phyloP scores from a whole-genome alignment of 2,113 vertebrate genomes.

The Dascyllus trimaculatus region DNA sequence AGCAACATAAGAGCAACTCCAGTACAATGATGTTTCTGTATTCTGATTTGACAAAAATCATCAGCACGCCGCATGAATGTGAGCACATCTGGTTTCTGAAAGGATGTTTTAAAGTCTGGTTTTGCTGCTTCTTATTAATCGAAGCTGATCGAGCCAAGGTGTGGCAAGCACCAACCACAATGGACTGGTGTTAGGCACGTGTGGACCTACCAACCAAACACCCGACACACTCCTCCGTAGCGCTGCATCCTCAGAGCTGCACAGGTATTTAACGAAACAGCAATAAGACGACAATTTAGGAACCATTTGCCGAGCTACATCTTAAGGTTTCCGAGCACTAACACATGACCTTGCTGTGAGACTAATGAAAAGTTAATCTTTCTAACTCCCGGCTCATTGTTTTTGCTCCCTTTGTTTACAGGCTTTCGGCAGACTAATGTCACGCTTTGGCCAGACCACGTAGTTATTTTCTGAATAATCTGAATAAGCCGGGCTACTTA shows the following conservation, averaged over 20 bases:
- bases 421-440: conserved; percentile 3
- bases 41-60: background rate
- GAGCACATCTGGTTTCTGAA: too few species aligned
- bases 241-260: background rate
- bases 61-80: too few species aligned
- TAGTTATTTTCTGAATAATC: conserved; percentile 29
- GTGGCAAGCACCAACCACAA: background rate
- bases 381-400: background rate
- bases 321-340: background rate
- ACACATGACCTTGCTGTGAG: background rate
- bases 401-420: conserved; percentile 6
- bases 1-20: too few species aligned
- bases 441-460: conserved; percentile 7
- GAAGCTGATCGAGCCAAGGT: too few species aligned
- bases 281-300: background rate
- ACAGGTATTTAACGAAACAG: background rate
- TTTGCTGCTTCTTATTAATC: too few species aligned
- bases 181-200: background rate
- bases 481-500: background rate
- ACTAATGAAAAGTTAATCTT: conserved; percentile 11
- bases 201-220: background rate
- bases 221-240: too few species aligned
- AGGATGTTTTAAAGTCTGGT: too few species aligned
- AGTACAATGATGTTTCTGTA: too few species aligned
- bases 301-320: background rate